phyloP scores from a whole-genome alignment of 2,888 invertebrate species.

The Cheilosia vernalis region DNA sequence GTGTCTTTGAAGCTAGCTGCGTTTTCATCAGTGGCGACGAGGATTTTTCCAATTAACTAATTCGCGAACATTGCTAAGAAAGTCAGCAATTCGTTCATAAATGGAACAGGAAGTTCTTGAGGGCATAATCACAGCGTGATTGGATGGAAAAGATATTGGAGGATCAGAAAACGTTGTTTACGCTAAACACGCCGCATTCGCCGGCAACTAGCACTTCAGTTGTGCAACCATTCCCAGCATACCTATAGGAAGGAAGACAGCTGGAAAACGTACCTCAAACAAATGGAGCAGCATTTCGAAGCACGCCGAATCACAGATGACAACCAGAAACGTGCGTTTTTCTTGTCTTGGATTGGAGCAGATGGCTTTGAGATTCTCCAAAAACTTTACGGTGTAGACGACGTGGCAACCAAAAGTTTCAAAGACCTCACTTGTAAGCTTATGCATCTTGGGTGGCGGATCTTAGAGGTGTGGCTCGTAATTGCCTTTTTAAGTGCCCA shows the following conservation, averaged over 20 bases:
- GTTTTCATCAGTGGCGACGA: too few relatives aligned
- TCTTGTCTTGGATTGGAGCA: conserved; percentile 26
- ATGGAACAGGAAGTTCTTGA: not conserved
- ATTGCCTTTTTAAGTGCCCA: not conserved
- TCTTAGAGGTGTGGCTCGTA: not conserved
- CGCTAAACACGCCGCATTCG: not conserved
- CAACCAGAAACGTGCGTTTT: too few relatives aligned
- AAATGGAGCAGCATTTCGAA: conserved; percentile 45
- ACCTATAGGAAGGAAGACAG: conserved; percentile 29
- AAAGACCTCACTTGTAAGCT: too few relatives aligned
- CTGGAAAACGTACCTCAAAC: conserved; percentile 35
- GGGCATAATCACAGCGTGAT: conserved; percentile 8
- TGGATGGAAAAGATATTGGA: conserved; percentile 12
- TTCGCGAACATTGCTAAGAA: not conserved
- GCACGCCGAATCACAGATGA: conserved; percentile 9
- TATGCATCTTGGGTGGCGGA: too few relatives aligned
- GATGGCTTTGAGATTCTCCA: conserved; percentile 31
- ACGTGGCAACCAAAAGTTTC: too few relatives aligned
- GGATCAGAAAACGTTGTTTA: conserved; percentile 25
- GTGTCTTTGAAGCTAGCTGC: fast-evolving
- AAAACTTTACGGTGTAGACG: conserved; percentile 5
- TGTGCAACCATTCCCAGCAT: conserved; percentile 17
- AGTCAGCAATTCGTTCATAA: not conserved
- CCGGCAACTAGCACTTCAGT: not conserved
- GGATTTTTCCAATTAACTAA: not conserved